Evolutionary conservation across 2,888 invertebrate species (phyloP).

Genomic region (Lampropteryx suffumata): DNA sequence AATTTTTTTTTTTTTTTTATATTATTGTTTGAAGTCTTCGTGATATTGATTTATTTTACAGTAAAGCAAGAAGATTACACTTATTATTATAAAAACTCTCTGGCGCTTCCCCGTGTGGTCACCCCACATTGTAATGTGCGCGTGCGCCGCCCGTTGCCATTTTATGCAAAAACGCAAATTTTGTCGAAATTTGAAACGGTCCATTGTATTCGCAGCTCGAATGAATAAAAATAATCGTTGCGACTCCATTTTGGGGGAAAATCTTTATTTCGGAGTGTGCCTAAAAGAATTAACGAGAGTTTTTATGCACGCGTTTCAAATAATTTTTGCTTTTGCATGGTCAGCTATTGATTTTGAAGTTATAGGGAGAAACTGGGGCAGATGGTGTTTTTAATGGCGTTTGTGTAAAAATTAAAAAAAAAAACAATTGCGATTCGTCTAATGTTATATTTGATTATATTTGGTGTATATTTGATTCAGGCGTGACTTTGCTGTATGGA

Average conservation of each 20-base stretch:
- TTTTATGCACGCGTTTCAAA: constrained; percentile 72
- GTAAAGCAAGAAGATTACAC: too few relatives aligned
- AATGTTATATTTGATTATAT: too few relatives aligned
- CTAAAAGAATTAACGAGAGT: constrained; percentile 69
- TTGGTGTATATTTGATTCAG: too few relatives aligned
- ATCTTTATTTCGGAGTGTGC: constrained; percentile 59
- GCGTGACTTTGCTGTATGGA: too few relatives aligned
- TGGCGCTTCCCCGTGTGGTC: constrained; percentile 39
- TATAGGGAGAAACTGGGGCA: constrained; percentile 38
- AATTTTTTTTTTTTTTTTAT: too few relatives aligned
- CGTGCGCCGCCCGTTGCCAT: constrained; percentile 71
- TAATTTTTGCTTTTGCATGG: constrained; percentile 57
- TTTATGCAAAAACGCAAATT: constrained; percentile 84
- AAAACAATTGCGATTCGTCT: too few relatives aligned
- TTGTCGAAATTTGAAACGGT: constrained; percentile 81
- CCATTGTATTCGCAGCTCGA: constrained; percentile 63
- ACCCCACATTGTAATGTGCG: constrained; percentile 61
- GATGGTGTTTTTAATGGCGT: constrained; percentile 12
- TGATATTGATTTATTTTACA: too few relatives aligned
- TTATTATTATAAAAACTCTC: background rate
- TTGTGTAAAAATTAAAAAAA: too few relatives aligned
- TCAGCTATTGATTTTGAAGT: constrained; percentile 55
- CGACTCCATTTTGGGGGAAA: constrained; percentile 69
- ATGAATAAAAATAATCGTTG: constrained; percentile 78
- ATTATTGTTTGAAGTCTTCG: too few relatives aligned